Conservation (phyloP, 2,888 invertebrate genomes). For the Meteorus colon region DNA sequence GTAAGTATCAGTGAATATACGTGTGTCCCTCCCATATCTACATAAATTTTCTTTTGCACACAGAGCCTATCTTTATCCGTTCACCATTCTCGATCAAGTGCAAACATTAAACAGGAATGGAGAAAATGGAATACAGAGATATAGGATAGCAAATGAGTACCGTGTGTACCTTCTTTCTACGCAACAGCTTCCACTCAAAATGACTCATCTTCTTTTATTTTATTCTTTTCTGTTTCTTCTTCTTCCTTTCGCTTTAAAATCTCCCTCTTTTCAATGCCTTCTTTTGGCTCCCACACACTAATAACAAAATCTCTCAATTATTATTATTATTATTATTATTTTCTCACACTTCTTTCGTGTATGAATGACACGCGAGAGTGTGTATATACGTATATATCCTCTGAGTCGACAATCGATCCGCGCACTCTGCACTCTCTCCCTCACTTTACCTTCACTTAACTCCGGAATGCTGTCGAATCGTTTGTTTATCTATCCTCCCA, state of each 20-base stretch:
- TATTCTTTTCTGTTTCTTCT: not conserved
- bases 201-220: conserved; percentile 67
- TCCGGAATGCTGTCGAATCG: conserved; percentile 24
- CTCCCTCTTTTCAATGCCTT: not conserved
- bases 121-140: conserved; percentile 33
- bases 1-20: not conserved
- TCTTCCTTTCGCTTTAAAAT: not conserved
- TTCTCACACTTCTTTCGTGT: not conserved
- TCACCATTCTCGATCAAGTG: conserved; percentile 29
- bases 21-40: conserved; percentile 22
- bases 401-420: conserved; percentile 24
- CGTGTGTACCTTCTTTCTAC: conserved; percentile 69
- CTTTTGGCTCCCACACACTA: not conserved
- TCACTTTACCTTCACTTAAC: conserved; percentile 22
- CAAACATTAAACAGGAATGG: conserved; percentile 39
- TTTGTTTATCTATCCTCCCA: conserved; percentile 39
- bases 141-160: conserved; percentile 11
- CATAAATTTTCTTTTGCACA: conserved; percentile 6
- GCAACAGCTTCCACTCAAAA: conserved; percentile 71
- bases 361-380: not conserved
- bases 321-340: not conserved
- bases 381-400: not conserved
- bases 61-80: conserved; percentile 16
- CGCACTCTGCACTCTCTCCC: not conserved
- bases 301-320: conserved; percentile 5